A percentile compares a stretch with the other conserved stretches of the same genome.
phyloP scores from a whole-genome alignment of 1,140 invertebrate genomes.

The Drosophila pallidifrons region DNA sequence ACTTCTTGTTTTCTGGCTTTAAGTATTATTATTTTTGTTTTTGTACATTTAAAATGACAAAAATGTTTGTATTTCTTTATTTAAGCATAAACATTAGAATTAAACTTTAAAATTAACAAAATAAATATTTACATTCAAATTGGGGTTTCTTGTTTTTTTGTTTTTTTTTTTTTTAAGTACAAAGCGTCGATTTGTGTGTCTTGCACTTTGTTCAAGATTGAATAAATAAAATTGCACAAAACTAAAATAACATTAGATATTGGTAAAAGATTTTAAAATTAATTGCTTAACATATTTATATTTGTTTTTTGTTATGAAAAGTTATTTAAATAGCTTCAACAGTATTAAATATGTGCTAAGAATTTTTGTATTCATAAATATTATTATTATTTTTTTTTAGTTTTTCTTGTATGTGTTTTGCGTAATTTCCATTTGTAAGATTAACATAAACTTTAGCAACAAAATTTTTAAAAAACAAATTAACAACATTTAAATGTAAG shows the following conservation, averaged over 20 bases:
- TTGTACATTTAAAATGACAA: constrained; percentile 80
- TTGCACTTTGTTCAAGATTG: constrained; percentile 37
- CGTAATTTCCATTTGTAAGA: constrained; percentile 44
- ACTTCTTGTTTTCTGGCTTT: constrained; percentile 23
- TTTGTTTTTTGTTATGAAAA: constrained; percentile 11
- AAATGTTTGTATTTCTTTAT: constrained; percentile 67
- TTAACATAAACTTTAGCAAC: constrained; percentile 79
- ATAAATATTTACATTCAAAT: constrained; percentile 82
- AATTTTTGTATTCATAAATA: constrained; percentile 23
- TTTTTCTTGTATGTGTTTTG: constrained; percentile 40
- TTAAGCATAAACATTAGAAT: constrained; percentile 56
- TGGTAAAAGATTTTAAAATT: constrained; percentile 40
- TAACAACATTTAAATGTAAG: constrained; percentile 66
- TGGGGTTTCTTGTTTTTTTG: constrained; percentile 18
- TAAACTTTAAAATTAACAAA: constrained; percentile 62
- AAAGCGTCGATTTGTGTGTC: constrained; percentile 47
- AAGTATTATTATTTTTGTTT: constrained; percentile 51
- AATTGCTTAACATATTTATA: constrained; percentile 37
- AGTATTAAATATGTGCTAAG: constrained; percentile 10
- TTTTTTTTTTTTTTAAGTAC: constrained; percentile 29
- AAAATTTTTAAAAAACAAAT: constrained; percentile 78
- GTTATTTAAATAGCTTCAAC: constrained; percentile 45
- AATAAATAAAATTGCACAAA: constrained; percentile 83
- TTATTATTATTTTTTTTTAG: constrained; percentile 25
- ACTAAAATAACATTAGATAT: constrained; percentile 75